Base-by-base conservation (phyloP, 2,797 vertebrate genomes). In the Muraenolepis orangiensis region DNA sequence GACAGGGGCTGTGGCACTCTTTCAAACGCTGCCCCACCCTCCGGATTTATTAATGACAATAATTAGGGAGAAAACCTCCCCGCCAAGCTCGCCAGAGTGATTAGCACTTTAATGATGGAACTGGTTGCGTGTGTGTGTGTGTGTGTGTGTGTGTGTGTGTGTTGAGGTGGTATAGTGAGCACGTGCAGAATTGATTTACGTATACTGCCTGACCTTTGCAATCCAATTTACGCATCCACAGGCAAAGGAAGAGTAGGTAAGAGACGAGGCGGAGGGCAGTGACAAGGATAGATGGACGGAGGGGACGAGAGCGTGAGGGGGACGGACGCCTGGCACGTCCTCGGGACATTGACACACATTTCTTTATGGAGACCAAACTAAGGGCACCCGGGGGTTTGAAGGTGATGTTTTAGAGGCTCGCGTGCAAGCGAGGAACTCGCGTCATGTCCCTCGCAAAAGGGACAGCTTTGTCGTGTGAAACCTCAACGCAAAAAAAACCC, bases 91-190 rank as follows among this genome's bases (percentile, higher is more conserved):
- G 84, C 85, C 88, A 90, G 87, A 92, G 92, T 93, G 92, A 93
- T 94, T 94, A 94, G 92, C 76, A 88, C 90, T 92, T 90, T 92
- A 91, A 92, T 93, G 93, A 93, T 92, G 90, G 91, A 93, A 90
- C 80, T 67, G 66, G 28, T 67, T 67, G 28, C 16, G 66, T 67
- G 57, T n/a, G 57, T 2, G 40, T 18, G 40, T 46, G 13, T 46
- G 57, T 64, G 57, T 64, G 23, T 26, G 23, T 64, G 57, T 64
- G 51, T 61, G 51, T 61, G 51, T 61, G 51, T 61, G 61, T 67
- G 66, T 30, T 30, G 26, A 28, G 4, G 14, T 83, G 89, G 84
- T 85, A 88, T 85, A 86, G 89, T 81, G 86, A 90, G 85, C 79
- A 75, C 90, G 84, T 86, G 79, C 87, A 82, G 86, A 91, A 94